Percentiles rank a stretch among this genome's conserved stretches.
These are phyloP conservation scores for Formica aserva DNA, from an alignment of 2,888 invertebrate genomes.

Conservation along the genomic window DNA sequence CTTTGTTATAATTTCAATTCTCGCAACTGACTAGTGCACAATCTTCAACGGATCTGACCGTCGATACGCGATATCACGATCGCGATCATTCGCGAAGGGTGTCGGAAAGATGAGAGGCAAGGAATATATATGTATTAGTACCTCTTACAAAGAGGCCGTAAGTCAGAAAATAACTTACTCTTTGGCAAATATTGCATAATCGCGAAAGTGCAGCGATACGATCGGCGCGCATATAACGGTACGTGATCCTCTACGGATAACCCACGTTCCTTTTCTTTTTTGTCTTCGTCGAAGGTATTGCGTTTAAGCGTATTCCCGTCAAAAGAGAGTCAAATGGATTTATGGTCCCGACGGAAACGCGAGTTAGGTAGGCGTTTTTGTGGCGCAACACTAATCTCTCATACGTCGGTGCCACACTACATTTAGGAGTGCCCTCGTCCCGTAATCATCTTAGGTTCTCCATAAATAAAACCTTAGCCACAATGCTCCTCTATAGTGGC, in stretches of 20 bases:
- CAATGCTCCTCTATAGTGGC: slow-evolving; percentile 20
- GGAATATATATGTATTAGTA: not conserved
- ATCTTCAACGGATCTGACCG: not conserved
- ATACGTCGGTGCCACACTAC: slow-evolving; percentile 27
- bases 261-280: not conserved
- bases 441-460: slow-evolving; percentile 58
- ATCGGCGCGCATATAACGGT: slow-evolving; percentile 41
- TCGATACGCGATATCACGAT: not conserved
- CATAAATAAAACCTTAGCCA: slow-evolving; percentile 57
- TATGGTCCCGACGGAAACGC: slow-evolving; percentile 58
- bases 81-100: not conserved
- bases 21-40: not conserved
- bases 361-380: slow-evolving; percentile 58
- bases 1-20: not conserved
- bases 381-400: slow-evolving; percentile 58
- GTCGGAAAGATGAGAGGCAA: not conserved
- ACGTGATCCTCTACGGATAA: slow-evolving; percentile 13
- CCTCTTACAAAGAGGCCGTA: not conserved
- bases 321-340: slow-evolving; percentile 57
- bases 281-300: slow-evolving; percentile 7
- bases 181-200: slow-evolving; percentile 45
- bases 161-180: slow-evolving; percentile 12
- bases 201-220: slow-evolving; percentile 45
- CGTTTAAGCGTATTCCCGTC: slow-evolving; percentile 4
- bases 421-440: slow-evolving; percentile 42